Base-by-base conservation (phyloP, 2,888 invertebrate genomes). In the Caenorhabditis angaria region DNA sequence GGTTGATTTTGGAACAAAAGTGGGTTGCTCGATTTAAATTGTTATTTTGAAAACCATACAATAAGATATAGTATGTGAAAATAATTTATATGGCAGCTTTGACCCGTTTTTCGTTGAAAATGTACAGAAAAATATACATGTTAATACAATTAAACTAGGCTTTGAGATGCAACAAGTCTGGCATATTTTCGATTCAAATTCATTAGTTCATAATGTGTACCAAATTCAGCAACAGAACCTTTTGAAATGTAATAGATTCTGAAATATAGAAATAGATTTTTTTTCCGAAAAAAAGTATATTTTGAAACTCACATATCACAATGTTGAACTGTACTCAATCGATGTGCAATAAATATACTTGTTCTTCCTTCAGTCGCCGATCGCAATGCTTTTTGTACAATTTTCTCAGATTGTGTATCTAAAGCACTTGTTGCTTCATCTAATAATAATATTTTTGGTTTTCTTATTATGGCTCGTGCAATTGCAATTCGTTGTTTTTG, bases 291-390 rank as follows among this genome's bases (percentile, higher is more conserved):
- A 14, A 56, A 18, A 20, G 22, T 22, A 53, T 8, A n/a, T 55
- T 14, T 10, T 12, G 14, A 24, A 6, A 62, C 71, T 70, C 32
- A 77, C 77, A 59, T 68, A 60, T 77, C 74, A 60, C 74, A 77
- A 55, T 69, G 70, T 58, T 77, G 79, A 24, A 83, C 70, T 0
- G 81, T 77, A 20, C 80, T 75, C 41, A 83, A 63, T 2, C 83
- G 70, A 72, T 83, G 83, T 0, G 83, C 83, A 3, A 83, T 77
- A 1, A 70, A 77, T 18, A 83, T 78, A 55, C 76, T 73, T 1
- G 83, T 82, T 4, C 81, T 64, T 20, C 77, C 80, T 4, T 50
- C 41, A 0, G 76, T 65, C 4, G 80, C 81, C 2, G 56, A 63
- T 48, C 77, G 62, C 47, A 82, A 65, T 10, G 80, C 79, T 24